Evolutionary conservation across 1,140 invertebrate genomes (phyloP).

Genomic region (Drosophila erecta): DNA sequence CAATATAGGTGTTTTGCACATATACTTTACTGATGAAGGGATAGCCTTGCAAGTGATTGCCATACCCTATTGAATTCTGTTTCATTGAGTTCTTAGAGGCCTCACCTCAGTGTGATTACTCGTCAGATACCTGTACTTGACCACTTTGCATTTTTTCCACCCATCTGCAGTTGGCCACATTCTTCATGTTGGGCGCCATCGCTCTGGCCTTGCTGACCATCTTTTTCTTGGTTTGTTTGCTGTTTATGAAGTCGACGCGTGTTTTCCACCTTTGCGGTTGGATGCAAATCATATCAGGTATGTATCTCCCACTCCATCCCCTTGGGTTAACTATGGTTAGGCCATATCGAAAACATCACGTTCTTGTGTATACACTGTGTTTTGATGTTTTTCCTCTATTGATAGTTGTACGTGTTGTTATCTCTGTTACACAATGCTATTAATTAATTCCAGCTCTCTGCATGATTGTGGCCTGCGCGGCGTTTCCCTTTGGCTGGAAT

Average conservation of each 20-base stretch:
- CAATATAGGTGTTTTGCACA: too few species aligned
- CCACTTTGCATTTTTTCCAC: constrained; percentile 6
- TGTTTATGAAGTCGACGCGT: constrained; percentile 96
- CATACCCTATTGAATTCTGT: too few species aligned
- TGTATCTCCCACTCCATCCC: constrained; percentile 85
- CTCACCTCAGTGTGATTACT: not conserved
- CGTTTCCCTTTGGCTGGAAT: constrained; percentile 98
- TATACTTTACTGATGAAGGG: too few species aligned
- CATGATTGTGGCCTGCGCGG: constrained; percentile 92
- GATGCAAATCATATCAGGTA: constrained; percentile 97
- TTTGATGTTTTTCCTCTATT: constrained; percentile 8
- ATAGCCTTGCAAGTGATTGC: too few species aligned
- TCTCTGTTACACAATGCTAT: constrained; percentile 17
- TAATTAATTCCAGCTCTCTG: constrained; percentile 88
- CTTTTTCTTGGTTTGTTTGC: constrained; percentile 95
- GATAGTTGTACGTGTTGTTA: constrained; percentile 14
- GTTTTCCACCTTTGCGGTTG: constrained; percentile 97
- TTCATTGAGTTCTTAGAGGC: too few species aligned
- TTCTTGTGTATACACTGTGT: constrained; percentile 16
- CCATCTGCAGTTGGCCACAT: constrained; percentile 90
- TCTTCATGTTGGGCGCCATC: constrained; percentile 94
- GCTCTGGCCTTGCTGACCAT: constrained; percentile 93
- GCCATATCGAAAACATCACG: constrained; percentile 47
- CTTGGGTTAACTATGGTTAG: not conserved
- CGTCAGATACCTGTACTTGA: not conserved